Base-by-base conservation (phyloP, 1,140 invertebrate genomes). In the Oppia nitens region DNA sequence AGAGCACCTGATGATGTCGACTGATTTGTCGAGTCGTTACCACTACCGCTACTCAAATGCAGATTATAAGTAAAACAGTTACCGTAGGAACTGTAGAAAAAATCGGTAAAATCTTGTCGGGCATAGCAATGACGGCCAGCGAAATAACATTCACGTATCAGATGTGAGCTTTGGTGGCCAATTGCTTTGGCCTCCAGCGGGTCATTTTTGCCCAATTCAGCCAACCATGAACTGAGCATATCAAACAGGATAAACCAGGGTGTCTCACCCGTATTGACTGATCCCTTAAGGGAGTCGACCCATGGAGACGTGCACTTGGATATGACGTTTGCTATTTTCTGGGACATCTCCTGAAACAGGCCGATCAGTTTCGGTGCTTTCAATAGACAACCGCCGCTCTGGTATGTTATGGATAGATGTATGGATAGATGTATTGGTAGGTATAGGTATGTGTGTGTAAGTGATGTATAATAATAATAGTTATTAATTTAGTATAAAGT, bases 51-150 rank as follows among this genome's bases (percentile, higher is more conserved):
- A 17, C n/a, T 4, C 12, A 57, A 48, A 20, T 60, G 54, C 25
- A 60, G 11, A 57, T 63, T 63, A 40, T 61, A 63, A 23, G 55
- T 61, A 49, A 48, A 63, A 45, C 62, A 63, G 50, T 63, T 63
- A 9, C 62, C 62, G 53, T 63, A 61, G 3, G 49, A 55, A 29
- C 47, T 55, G 6, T 57, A 63, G 53, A 61, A 61, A 20, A 58
- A 40, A 28, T 53, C 40, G 3, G 23, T 24, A 55, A 62, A 59
- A 27, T 55, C 57, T 25, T 17, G 26, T 3, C 4, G 9, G n/a
- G 51, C 27, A 24, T 21, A 24, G 45, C 57, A 61, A n/a, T 50
- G 49, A 48, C 60, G 48, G 0, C 61, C 61, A 27, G 57, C 61
- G 49, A 62, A 62, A 47, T 51, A 40, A 25, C 61, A 62, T 11